Conservation (phyloP, 1,140 invertebrate genomes). For the Dinothrombium tinctorium region DNA sequence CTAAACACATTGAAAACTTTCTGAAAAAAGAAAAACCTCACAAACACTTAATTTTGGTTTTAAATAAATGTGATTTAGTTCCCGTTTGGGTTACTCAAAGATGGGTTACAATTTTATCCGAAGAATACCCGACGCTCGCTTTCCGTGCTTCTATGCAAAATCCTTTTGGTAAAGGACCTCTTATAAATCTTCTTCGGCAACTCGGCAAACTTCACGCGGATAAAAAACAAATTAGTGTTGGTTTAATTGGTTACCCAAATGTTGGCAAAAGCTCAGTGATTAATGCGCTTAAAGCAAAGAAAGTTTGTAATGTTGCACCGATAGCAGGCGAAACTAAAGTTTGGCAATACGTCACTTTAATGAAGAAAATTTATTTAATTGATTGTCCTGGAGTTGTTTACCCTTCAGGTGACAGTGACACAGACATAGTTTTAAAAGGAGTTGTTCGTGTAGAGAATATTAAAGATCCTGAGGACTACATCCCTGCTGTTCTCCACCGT, state of each 20-base stretch:
- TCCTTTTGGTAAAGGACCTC: slow-evolving; percentile 91
- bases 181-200: slow-evolving; percentile 87
- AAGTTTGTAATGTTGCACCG: slow-evolving; percentile 94
- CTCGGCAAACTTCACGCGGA: slow-evolving; percentile 85
- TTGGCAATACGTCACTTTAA: slow-evolving; percentile 98
- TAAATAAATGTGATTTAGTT: slow-evolving; percentile 66
- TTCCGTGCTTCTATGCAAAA: slow-evolving; percentile 95
- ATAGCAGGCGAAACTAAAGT: slow-evolving; percentile 96
- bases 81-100: slow-evolving; percentile 90
- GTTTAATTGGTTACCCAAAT: slow-evolving; percentile 98
- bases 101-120: slow-evolving; percentile 78
- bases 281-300: slow-evolving; percentile 78
- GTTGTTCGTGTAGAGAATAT: slow-evolving; percentile 64
- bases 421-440: slow-evolving; percentile 80
- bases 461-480: slow-evolving; percentile 81
- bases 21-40: slow-evolving; percentile 68
- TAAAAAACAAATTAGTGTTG: slow-evolving; percentile 95
- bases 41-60: slow-evolving; percentile 79
- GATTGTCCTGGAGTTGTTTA: slow-evolving; percentile 98
- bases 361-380: slow-evolving; percentile 89
- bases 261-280: slow-evolving; percentile 84
- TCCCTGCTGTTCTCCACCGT: slow-evolving; percentile 55
- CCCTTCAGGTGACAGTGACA: slow-evolving; percentile 59
- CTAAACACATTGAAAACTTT: slow-evolving; percentile 71
- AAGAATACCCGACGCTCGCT: slow-evolving; percentile 88